A percentile compares a stretch with the other conserved stretches of the same genome.
phyloP scores from a whole-genome alignment of 2,797 vertebrate species.

The Silurus aristotelis region DNA sequence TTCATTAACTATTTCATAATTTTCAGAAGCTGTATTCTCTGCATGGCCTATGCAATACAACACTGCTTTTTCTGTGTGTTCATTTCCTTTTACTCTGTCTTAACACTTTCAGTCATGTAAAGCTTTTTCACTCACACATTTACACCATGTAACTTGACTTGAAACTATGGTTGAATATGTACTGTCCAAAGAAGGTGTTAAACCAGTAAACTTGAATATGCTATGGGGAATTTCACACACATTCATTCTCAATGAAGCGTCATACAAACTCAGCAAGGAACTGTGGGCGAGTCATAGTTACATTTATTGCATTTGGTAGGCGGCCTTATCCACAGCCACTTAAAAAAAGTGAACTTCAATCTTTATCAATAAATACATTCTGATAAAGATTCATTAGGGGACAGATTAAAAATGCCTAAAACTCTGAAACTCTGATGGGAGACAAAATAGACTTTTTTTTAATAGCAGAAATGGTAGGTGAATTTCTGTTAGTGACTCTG shows the following conservation, averaged over 20 bases:
- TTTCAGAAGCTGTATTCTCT: constrained; percentile 27
- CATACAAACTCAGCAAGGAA: not conserved
- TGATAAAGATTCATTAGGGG: too few relatives aligned
- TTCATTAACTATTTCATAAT: constrained; percentile 41
- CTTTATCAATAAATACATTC: too few relatives aligned
- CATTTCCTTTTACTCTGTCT: constrained; percentile 27
- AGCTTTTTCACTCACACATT: not conserved
- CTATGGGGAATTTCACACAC: not conserved
- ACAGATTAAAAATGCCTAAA: too few relatives aligned
- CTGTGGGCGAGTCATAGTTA: not conserved
- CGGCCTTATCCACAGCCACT: not conserved
- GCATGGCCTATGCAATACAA: constrained; percentile 35
- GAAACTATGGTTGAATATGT: not conserved
- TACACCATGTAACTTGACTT: not conserved
- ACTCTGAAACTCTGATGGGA: too few relatives aligned
- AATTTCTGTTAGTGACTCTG: too few relatives aligned
- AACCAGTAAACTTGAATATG: not conserved
- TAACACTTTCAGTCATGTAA: constrained; percentile 6
- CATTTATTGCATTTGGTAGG: not conserved
- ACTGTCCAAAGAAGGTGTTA: not conserved
- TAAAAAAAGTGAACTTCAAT: not conserved
- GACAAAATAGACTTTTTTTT: too few relatives aligned
- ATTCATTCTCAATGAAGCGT: not conserved
- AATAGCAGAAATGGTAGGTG: too few relatives aligned
- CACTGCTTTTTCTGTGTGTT: constrained; percentile 2